A percentile compares a stretch with the other conserved stretches of the same genome.
These are phyloP conservation scores for Garra rufa DNA, from an alignment of 2,113 vertebrate genomes.

Conservation along the genomic window DNA sequence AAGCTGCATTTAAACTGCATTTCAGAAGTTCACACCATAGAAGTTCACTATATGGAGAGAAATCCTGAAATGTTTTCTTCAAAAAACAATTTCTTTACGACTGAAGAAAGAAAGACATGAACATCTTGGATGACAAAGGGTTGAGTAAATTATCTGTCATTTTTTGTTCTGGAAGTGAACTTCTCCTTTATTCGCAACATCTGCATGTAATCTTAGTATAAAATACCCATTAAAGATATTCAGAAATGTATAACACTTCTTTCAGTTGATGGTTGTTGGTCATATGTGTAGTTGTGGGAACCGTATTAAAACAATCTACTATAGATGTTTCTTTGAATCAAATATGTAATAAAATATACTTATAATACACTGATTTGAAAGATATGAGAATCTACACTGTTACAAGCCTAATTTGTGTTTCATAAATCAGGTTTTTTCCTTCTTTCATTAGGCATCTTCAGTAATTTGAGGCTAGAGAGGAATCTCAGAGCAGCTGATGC, in stretches of 20 bases:
- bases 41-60: too few species aligned
- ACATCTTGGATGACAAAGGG: too few species aligned
- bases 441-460: neutral
- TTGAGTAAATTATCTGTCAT: too few species aligned
- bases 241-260: neutral
- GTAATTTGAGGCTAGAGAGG: neutral
- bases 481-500: constrained; percentile 15
- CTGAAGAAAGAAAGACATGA: too few species aligned
- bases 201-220: neutral
- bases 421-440: neutral
- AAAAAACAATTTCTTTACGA: too few species aligned
- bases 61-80: too few species aligned
- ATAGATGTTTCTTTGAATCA: neutral
- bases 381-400: neutral
- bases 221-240: constrained; percentile 1
- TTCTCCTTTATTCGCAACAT: too few species aligned
- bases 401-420: neutral
- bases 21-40: too few species aligned
- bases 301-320: neutral
- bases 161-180: too few species aligned
- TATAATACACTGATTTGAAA: neutral
- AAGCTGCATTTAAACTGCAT: too few species aligned
- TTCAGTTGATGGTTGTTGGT: neutral
- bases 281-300: neutral
- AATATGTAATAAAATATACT: neutral